Evolutionary conservation across 2,113 vertebrate species (phyloP).

Genomic region (Centropus bengalensis): DNA sequence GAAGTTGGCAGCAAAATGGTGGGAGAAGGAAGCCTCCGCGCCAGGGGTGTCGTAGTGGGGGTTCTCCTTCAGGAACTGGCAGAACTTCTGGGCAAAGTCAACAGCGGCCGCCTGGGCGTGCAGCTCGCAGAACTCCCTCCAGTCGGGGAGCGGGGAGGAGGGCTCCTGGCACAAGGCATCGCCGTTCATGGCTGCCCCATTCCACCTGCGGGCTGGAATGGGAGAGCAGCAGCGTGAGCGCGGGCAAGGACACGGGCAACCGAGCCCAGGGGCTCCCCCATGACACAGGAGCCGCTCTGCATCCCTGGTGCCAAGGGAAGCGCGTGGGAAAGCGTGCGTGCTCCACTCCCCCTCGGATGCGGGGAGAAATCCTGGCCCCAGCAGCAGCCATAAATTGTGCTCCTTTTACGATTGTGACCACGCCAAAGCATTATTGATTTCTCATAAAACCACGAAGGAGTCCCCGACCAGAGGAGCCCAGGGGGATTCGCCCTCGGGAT

Average conservation of each 20-base stretch:
- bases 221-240: background rate
- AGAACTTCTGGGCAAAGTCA: constrained; percentile 95
- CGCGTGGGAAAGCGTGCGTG: background rate
- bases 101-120: constrained; percentile 91
- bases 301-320: background rate
- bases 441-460: constrained; percentile 47
- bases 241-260: accelerated
- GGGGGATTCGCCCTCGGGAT: background rate
- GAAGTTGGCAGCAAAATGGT: constrained; percentile 91
- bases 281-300: background rate
- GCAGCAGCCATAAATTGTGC: constrained; percentile 45
- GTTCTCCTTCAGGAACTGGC: constrained; percentile 92
- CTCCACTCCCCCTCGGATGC: accelerated
- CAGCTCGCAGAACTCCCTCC: constrained; percentile 97
- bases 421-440: constrained; percentile 64
- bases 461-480: background rate
- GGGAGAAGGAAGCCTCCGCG: constrained; percentile 90
- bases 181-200: constrained; percentile 98
- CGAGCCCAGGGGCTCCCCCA: background rate
- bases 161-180: constrained; percentile 86
- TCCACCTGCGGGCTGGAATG: constrained; percentile 79
- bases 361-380: background rate
- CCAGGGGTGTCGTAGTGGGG: constrained; percentile 92
- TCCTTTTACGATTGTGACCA: constrained; percentile 46
- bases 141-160: constrained; percentile 91